Base-by-base conservation (phyloP, 2,113 vertebrate species). In the Chaetorhynchus papuensis region DNA sequence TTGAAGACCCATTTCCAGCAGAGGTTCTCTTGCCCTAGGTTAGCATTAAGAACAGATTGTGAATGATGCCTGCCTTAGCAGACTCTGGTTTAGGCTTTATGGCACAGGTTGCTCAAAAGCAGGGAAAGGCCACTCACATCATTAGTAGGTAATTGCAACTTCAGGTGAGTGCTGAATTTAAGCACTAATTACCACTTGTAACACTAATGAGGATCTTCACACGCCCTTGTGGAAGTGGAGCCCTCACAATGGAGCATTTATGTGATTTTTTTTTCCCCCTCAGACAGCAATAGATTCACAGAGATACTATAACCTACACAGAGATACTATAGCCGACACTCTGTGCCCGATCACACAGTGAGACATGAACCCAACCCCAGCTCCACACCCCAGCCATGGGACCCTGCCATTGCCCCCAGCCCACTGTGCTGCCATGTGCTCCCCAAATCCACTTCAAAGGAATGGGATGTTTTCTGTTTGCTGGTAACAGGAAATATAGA, bases 361-460 rank as follows among this genome's bases (percentile, higher is more conserved):
- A 50, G 50, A 57, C 15, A 4, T 2, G 15, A 82, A 17, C 12
- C 26, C 81, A 64, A 9, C 13, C 63, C 39, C 31, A 70, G 15
- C n/a, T 59, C 72, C 2, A 0, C 3, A 1, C 15, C 41, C n/a
- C 72, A 54, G 26, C 15, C 3, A 0, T 0, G 0, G 42, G 24
- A 88, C 3, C 6, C 30, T 21, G 6, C 23, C 53, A 16, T 8
- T 41, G 13, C 4, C 15, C 33, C 39, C 56, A 75, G 22, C 39
- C 33, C 42, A 23, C 28, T 0, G 0, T 15, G 16, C 42, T 53
- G 39, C 45, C 80, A 28, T 2, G 1, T 6, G 1, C 17, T 77
- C 26, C 59, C 45, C 35, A 59, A 52, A 80, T 19, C 26, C 27
- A 6, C 6, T 41, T 71, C 10, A 3, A 35, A 75, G 33, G 18